Conservation (phyloP, 2,113 vertebrate species). For the Scomber scombrus region DNA sequence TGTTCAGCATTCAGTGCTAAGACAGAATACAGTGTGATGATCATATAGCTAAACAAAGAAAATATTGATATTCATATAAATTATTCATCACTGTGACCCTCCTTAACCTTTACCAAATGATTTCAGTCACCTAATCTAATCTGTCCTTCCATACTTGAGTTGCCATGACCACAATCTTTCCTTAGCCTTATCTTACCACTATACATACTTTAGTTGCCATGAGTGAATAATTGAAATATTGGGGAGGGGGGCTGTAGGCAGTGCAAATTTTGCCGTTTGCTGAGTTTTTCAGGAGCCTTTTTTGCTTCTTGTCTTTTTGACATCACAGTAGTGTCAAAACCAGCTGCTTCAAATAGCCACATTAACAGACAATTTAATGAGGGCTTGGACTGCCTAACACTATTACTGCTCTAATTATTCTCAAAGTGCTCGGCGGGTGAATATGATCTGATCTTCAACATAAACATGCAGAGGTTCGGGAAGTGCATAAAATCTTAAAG, state of each 20-base stretch:
- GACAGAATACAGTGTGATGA: background rate
- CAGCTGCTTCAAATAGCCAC: conserved; percentile 58
- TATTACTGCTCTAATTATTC: conserved; percentile 72
- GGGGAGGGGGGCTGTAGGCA: no score
- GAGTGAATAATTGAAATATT: background rate
- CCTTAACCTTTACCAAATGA: background rate
- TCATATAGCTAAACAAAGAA: background rate
- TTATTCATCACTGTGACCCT: background rate
- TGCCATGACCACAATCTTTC: background rate
- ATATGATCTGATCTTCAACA: conserved; percentile 70
- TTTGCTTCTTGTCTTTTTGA: conserved; percentile 29
- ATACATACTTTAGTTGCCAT: no score
- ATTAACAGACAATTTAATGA: conserved; percentile 71
- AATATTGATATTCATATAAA: background rate
- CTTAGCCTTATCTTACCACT: background rate
- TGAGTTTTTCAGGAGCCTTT: background rate
- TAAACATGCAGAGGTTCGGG: conserved; percentile 59
- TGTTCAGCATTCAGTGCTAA: background rate
- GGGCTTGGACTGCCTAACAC: conserved; percentile 55
- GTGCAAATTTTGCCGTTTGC: background rate
- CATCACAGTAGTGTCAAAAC: conserved; percentile 45
- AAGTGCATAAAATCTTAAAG: conserved; percentile 73
- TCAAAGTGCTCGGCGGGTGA: conserved; percentile 60
- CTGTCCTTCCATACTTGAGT: background rate
- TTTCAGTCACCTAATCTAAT: background rate